Evolutionary conservation across 2,113 vertebrate genomes (phyloP), one percentile per base, ranked within the genome.

Genomic region (Gambusia affinis): DNA sequence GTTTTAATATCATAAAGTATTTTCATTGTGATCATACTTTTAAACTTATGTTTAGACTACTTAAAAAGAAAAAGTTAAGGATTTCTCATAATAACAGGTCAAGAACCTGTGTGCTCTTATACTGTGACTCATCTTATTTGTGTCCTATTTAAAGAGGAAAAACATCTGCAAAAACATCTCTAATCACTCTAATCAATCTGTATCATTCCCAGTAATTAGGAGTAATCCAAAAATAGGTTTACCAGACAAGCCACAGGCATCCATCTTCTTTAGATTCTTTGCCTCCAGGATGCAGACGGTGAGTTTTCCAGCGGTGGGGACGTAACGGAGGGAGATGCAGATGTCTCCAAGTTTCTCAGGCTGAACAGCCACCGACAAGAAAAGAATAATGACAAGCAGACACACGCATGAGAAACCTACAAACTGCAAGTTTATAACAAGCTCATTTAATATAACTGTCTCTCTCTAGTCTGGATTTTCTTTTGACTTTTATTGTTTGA

Each of bases 181-280:
- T 30, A 3, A 30, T 24, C 24, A 24, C 15, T 24, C 22, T 54
- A 24, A 24, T 24, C 51, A n/a, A 3, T 57, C 22, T n/a, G 51
- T 8, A n/a, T 57, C 22, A 57, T n/a, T 24, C 10, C 22, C 51
- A 10, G 51, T 57, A 24, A 57, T n/a, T 57, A n/a, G 6, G 24
- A 10, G 8, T 47, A 19, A 47, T 19, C 17, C 17, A 47, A 47
- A 8, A 28, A 29, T 22, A 39, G 63, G 27, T 60, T 33, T 84
- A 99, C 97, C 98, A 89, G 98, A 99, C 77, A 99, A 95, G 73
- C 98, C 97, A 0, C 98, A 98, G 0, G 99, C 98, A 1, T 99
- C 98, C 98, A 99, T 99, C 94, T 99, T 99, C 94, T 99, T 99
- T 82, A 99, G 94, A 90, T 99, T 99, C 94, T 99, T 99, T 80